A percentile compares a stretch with the other conserved stretches of the same genome.
Evolutionary conservation across 2,888 invertebrate species (phyloP).

Genomic region (Miltochrista miniata): DNA sequence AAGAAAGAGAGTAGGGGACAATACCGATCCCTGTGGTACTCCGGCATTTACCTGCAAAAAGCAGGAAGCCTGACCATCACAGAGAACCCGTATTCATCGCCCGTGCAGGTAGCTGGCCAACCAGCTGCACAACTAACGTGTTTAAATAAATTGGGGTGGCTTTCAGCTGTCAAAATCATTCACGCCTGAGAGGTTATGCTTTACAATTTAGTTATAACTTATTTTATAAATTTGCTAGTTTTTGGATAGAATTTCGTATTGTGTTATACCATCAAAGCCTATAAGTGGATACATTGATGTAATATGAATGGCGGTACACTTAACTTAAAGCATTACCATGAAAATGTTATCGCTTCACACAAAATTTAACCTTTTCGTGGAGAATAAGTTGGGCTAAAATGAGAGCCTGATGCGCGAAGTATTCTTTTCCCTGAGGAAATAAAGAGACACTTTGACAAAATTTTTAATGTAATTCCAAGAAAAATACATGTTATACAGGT

Average conservation of each 20-base stretch:
- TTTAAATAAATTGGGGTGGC: no score
- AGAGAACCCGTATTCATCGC: no score
- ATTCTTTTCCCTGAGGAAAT: slow-evolving; percentile 41
- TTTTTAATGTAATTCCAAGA: slow-evolving; percentile 16
- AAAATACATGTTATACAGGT: slow-evolving; percentile 6
- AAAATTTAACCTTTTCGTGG: slow-evolving; percentile 60
- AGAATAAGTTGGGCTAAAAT: slow-evolving; percentile 56
- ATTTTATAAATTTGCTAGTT: slow-evolving; percentile 25
- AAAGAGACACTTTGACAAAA: slow-evolving; percentile 38
- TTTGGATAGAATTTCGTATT: slow-evolving; percentile 46
- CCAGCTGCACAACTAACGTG: no score
- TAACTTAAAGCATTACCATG: slow-evolving; percentile 57
- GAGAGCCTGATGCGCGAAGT: slow-evolving; percentile 42
- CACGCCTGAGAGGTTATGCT: no score
- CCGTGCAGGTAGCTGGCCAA: no score
- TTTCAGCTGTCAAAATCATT: no score
- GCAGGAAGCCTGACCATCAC: no score
- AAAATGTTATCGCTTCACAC: slow-evolving; percentile 63
- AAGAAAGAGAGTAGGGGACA: no score
- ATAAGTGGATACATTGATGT: slow-evolving; percentile 35
- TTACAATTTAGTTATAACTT: not conserved
- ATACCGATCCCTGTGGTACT: no score
- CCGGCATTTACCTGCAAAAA: no score
- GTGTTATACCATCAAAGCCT: slow-evolving; percentile 38
- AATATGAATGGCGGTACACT: slow-evolving; percentile 50